phyloP scores from a whole-genome alignment of 53 echinoderm and acorn worm genomes.

The Echinometra lucunter region DNA sequence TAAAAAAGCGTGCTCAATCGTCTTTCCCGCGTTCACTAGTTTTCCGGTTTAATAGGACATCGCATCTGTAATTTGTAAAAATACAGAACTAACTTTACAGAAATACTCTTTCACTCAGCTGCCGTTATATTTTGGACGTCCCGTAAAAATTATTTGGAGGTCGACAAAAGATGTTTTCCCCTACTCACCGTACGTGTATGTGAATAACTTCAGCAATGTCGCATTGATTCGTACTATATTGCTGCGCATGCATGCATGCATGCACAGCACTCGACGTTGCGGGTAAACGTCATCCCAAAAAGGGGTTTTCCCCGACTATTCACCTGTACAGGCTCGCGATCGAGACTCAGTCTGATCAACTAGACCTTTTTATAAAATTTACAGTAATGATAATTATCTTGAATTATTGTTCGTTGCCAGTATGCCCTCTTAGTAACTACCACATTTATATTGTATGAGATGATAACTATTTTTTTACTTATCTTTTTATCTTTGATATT shows the following conservation, averaged over 20 bases:
- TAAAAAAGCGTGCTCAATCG: not conserved
- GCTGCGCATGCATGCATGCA: too few species aligned
- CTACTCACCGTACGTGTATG: too few species aligned
- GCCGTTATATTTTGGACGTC: not conserved
- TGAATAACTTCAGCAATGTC: too few species aligned
- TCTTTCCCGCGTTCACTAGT: not conserved
- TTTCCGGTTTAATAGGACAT: not conserved
- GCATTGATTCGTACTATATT: too few species aligned
- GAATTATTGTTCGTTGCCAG: too few species aligned
- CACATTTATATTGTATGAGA: too few species aligned
- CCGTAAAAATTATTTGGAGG: not conserved
- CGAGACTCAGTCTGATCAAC: not conserved
- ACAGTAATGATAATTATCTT: not conserved
- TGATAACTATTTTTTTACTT: too few species aligned
- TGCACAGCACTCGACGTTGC: not conserved
- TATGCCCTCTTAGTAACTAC: too few species aligned
- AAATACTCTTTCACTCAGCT: not conserved
- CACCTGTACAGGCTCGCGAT: constrained; percentile 8
- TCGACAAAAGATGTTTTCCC: not conserved
- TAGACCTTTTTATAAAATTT: not conserved
- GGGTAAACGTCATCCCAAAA: not conserved
- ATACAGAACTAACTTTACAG: not conserved
- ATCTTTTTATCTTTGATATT: too few species aligned
- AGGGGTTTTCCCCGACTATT: constrained; percentile 9
- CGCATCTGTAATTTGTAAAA: not conserved